Base-by-base conservation (phyloP, 2,888 invertebrate genomes). In the Yponomeuta plumbellus region DNA sequence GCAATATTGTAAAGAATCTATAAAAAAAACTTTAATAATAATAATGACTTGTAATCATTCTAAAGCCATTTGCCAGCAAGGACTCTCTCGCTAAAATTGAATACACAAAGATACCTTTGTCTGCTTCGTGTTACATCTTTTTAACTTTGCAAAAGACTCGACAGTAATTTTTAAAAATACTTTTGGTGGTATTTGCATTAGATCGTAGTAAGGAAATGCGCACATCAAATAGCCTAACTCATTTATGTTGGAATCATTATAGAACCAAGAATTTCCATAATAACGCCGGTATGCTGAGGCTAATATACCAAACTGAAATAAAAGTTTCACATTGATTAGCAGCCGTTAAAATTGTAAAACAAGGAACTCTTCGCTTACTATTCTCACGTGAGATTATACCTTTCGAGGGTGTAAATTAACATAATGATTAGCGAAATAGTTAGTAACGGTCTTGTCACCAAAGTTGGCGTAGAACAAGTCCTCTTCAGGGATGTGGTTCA, bases 381-480 rank as follows among this genome's bases (percentile, higher is more conserved):
- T 52, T 17, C 17, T 11, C n/a, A 26, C 17, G n/a, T 61, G 8
- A 34, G n/a, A 22, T 8, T n/a, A 23, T 70, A 88, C 90, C 84
- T 88, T 90, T 1, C 91, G 81, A 66, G 78, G 80, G n/a, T 76
- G 72, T 61, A 89, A 72, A 6, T 78, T 75, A 11, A 83, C 66
- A 66, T 76, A 69, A 65, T 76, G 67, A 66, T 74, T 79, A 0
- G 90, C 74, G 73, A 91, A 91, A 74, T 77, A 86, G 66, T 76
- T 80, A 13, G 84, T 73, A 1, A 91, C 90, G 5, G 84, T 82
- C 57, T 81, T 74, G 69, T 88, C 87, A 23, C 87, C 90, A 73
- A 91, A 89, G 74, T 91, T 89, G 1, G 78, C 79, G 68, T 86
- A 84, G 69, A 88, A 91, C 40, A 91, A 78, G 73, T 91, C 91